Conservation (phyloP, 2,888 invertebrate genomes). For the Volucella bombylans region DNA sequence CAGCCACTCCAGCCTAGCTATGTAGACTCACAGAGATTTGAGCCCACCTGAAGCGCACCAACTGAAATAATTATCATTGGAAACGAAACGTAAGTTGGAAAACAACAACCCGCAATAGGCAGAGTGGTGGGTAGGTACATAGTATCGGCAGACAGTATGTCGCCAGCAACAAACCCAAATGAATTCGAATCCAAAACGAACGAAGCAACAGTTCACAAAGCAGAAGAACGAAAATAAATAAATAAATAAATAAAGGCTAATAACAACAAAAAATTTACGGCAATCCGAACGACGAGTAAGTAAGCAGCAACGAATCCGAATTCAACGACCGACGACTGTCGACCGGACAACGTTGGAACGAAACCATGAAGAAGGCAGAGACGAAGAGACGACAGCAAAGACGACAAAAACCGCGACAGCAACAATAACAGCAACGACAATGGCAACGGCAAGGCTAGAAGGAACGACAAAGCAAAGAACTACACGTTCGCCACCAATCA, state of each 20-base stretch:
- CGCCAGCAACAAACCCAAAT: slow-evolving; percentile 63
- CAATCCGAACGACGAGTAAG: slow-evolving; percentile 33
- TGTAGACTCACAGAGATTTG: neutral
- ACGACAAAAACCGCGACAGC: neutral
- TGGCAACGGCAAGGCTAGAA: slow-evolving; percentile 6
- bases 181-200: slow-evolving; percentile 70
- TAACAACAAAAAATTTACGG: slow-evolving; percentile 35
- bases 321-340: neutral
- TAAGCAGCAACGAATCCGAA: slow-evolving; percentile 6
- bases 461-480: slow-evolving; percentile 34
- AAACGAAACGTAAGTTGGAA: slow-evolving; percentile 62
- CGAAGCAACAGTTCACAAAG: slow-evolving; percentile 66
- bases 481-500: slow-evolving; percentile 73
- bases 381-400: neutral
- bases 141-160: slow-evolving; percentile 73
- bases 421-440: slow-evolving; percentile 16
- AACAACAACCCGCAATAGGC: slow-evolving; percentile 59
- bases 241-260: slow-evolving; percentile 65
- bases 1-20: slow-evolving; percentile 29
- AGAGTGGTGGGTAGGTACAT: too few species aligned
- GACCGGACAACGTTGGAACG: neutral
- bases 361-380: neutral
- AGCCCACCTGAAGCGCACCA: slow-evolving; percentile 64
- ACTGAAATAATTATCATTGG: slow-evolving; percentile 62
- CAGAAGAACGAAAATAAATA: slow-evolving; percentile 54